A percentile compares a stretch with the other conserved stretches of the same genome.
phyloP scores from a whole-genome alignment of 2,113 vertebrate genomes.

The Tylochromis polylepis region DNA sequence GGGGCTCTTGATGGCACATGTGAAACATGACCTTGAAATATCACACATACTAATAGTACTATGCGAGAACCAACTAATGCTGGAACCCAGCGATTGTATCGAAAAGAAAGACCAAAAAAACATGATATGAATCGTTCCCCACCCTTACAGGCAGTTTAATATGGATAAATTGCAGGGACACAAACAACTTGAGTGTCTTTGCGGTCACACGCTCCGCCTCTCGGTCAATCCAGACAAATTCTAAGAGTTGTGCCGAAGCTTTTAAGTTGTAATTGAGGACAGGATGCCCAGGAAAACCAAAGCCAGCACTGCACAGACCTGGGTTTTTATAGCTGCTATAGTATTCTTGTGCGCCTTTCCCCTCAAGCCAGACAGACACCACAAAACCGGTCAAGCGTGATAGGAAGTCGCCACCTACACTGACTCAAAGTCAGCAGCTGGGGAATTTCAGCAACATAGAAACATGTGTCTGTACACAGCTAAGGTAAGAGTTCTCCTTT shows the following conservation, averaged over 20 bases:
- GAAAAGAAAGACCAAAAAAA: background rate
- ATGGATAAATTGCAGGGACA: conserved; percentile 71
- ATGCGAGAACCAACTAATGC: background rate
- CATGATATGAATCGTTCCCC: background rate
- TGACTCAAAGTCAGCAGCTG: conserved; percentile 65
- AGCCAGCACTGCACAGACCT: conserved; percentile 87
- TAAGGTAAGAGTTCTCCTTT: conserved; percentile 53
- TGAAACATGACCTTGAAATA: conserved; percentile 66
- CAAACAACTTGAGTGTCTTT: conserved; percentile 82
- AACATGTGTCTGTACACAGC: background rate
- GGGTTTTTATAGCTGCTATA: conserved; percentile 90
- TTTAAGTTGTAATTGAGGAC: conserved; percentile 91
- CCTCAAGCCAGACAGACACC: conserved; percentile 80
- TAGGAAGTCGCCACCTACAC: conserved; percentile 77
- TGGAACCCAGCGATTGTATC: background rate
- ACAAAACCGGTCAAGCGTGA: conserved; percentile 73
- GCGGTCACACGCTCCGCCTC: conserved; percentile 84
- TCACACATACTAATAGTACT: conserved; percentile 36
- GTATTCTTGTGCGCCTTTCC: conserved; percentile 84
- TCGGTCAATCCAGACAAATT: conserved; percentile 88
- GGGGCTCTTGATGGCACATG: conserved; percentile 20
- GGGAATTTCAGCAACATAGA: conserved; percentile 15
- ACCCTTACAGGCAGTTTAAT: conserved; percentile 53
- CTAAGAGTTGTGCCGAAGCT: conserved; percentile 86
- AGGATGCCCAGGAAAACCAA: conserved; percentile 83